Base-by-base conservation (phyloP, 92 coral and sea anemone genomes). In the Zoanthus sansibaricus region DNA sequence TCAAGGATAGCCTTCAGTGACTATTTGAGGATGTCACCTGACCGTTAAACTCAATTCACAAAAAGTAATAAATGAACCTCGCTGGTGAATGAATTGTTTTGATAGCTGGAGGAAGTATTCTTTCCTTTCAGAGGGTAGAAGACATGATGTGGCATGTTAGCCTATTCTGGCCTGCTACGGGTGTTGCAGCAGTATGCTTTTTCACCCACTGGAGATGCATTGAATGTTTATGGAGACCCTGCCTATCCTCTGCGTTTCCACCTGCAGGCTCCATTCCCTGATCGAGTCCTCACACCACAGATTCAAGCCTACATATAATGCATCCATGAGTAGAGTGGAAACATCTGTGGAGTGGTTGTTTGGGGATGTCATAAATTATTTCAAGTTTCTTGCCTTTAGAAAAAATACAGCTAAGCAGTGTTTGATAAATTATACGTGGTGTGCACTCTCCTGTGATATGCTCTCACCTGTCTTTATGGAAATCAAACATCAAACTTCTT, bases 181-280 rank as follows among this genome's bases (percentile, higher is more conserved):
- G 74, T 45, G 66, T 21, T 83, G 58, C 51, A 71, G 76, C 72
- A 21, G 64, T 30, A 37, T 83, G 87, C 87, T 18, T 12, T 58
- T 76, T 83, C 87, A 45, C 51, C 45, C 7, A 48, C 9, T 69
- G 68, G 46, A 31, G 75, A 82, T 49, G 59, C 86, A 62, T 66
- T 82, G 86, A 67, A 62, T 82, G 46, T 82, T 16, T 83, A 83
- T 71, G 87, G 78, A 59, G 87, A 70, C 42, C 87, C 78, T 52
- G 49, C 87, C 0, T 68, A 83, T 64, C 87, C 87, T 21, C 87
- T 83, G 10, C 68, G 87, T 48, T 44, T 83, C 68, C 66, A 83
- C 71, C 77, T 83, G 9, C 87, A 59, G 71, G 55, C 78, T 32
- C 87, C 66, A 52, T 83, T 20, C 66, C 77, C 46, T 15, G 52